Evolutionary conservation across 1,140 invertebrate species (phyloP), one percentile per base, ranked within the genome.

Genomic region (Anadara kagoshimensis): DNA sequence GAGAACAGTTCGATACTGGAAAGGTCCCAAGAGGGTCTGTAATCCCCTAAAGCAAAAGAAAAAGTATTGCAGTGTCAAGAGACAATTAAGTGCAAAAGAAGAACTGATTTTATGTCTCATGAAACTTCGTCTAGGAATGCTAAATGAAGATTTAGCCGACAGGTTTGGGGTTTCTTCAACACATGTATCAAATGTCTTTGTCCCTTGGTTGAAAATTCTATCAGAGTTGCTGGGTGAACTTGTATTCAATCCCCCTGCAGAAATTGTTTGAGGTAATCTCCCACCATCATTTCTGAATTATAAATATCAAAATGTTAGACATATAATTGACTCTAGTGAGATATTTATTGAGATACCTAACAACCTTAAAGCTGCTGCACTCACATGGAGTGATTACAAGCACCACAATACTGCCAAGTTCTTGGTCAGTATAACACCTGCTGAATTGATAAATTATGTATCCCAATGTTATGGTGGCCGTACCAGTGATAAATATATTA

Each of bases 381-480:
- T 53, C 43, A 62, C 57, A 10, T 69, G 43, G 56, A 49, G 56
- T 51, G 67, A 69, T 20, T 69, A 69, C 29, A 69, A 69, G 47
- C 56, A 69, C 43, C 68, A 70, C n/a, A n/a, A 70, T 26, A 70
- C 68, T 24, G 57, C 14, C 14, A 62, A 70, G 26, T 36, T 70
- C 36, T 62, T 89, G 11, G 76, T 90, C 20, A 86, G 87, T 36
- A 87, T 89, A 56, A 84, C 83, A 65, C 88, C 88, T 0, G 69
- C 54, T 65, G 86, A 88, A 14, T 84, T 87, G 69, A 88, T 90
- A 75, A 80, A 73, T 24, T 89, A 87, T 64, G 78, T 87, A 76
- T 88, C 88, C 24, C 78, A 85, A 67, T 74, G 74, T 36, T 87
- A 84, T 81, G 87, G 87, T 64, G 86, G 85, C 57, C 73, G 85